These are phyloP conservation scores for Thera obeliscata DNA, from an alignment of 2,888 invertebrate species.

Conservation along the genomic window DNA sequence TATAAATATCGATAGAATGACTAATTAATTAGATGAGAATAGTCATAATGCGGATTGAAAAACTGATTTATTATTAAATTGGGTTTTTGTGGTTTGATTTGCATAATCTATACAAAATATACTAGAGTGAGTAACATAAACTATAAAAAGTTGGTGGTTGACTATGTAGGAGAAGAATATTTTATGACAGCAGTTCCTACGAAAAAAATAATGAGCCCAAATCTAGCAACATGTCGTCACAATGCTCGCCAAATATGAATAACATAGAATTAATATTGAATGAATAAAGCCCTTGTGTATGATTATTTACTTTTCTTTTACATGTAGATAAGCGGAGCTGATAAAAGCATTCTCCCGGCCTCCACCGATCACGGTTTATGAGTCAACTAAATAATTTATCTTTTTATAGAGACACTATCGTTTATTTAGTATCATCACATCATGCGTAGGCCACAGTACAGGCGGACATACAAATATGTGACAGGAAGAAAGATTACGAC, in stretches of 20 bases:
- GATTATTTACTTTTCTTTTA: constrained; percentile 11
- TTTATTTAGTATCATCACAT: constrained; percentile 39
- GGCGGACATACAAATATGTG: constrained; percentile 58
- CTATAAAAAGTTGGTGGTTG: background rate
- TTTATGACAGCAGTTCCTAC: background rate
- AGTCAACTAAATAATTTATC: constrained; percentile 44
- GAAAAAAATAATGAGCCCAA: background rate
- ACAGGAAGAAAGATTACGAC: constrained; percentile 72
- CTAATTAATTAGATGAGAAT: constrained; percentile 56
- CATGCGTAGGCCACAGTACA: constrained; percentile 47
- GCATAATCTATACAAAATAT: constrained; percentile 49
- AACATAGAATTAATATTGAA: background rate
- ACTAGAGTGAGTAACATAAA: background rate
- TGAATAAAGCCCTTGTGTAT: background rate
- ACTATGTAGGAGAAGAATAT: background rate
- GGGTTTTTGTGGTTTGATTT: constrained; percentile 51
- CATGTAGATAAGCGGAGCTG: constrained; percentile 5
- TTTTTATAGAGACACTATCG: constrained; percentile 39
- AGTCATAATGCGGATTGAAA: constrained; percentile 58
- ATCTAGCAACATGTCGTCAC: background rate
- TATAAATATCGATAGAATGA: constrained; percentile 51
- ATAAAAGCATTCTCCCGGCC: constrained; percentile 30
- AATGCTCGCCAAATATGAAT: background rate
- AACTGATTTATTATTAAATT: constrained; percentile 56
- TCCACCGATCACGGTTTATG: constrained; percentile 39